A percentile compares a stretch with the other conserved stretches of the same genome.
These are phyloP conservation scores for Odontamblyopus lacepedii DNA, from an alignment of 2,797 vertebrate genomes.

Conservation along the genomic window DNA sequence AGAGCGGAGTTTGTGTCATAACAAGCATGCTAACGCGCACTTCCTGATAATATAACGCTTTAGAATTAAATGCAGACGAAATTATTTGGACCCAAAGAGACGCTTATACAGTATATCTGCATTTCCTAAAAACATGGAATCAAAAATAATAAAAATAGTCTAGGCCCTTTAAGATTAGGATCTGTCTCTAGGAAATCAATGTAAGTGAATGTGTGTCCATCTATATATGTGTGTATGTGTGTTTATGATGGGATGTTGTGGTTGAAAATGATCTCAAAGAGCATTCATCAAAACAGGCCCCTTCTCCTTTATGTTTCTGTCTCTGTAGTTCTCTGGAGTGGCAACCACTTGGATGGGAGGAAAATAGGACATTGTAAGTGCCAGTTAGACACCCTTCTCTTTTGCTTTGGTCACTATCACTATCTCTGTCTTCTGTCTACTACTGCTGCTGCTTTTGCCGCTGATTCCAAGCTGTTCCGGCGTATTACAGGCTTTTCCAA, in stretches of 20 bases:
- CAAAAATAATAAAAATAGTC: too few relatives aligned
- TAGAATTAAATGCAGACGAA: too few relatives aligned
- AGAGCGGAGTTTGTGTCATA: too few relatives aligned
- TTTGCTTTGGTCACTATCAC: slow-evolving; percentile 69
- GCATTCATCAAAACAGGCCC: slow-evolving; percentile 77
- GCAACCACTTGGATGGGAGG: slow-evolving; percentile 82
- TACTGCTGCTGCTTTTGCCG: slow-evolving; percentile 21
- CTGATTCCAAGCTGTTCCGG: slow-evolving; percentile 34
- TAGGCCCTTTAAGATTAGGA: too few relatives aligned
- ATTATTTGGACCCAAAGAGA: too few relatives aligned
- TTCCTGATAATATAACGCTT: too few relatives aligned
- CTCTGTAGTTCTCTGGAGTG: slow-evolving; percentile 83
- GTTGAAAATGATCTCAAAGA: slow-evolving; percentile 75
- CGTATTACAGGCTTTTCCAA: slow-evolving; percentile 35
- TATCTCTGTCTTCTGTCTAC: slow-evolving; percentile 36
- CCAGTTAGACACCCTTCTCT: slow-evolving; percentile 71
- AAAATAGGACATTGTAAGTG: slow-evolving; percentile 85
- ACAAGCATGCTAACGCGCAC: too few relatives aligned
- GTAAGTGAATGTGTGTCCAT: slow-evolving; percentile 3
- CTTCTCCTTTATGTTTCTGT: slow-evolving; percentile 80
- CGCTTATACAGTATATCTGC: too few relatives aligned
- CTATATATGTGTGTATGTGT: slow-evolving; percentile 11
- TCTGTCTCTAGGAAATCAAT: too few relatives aligned
- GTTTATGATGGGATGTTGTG: slow-evolving; percentile 57
- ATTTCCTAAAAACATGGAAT: too few relatives aligned